Evolutionary conservation across 2,113 vertebrate species (phyloP).

Genomic region (Engraulis encrasicolus): DNA sequence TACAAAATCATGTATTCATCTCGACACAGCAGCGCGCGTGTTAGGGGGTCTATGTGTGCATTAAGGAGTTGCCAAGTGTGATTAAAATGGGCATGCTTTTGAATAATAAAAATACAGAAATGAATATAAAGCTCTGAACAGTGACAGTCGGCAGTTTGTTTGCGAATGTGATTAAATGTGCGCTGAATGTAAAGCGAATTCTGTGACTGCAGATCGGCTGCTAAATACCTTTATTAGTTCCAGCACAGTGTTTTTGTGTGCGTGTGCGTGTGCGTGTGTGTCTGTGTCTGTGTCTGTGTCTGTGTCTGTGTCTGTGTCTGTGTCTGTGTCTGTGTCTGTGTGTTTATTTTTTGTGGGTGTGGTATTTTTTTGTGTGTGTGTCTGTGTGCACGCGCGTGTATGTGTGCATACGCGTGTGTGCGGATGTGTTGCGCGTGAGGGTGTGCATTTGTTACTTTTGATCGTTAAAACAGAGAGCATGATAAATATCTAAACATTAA

Average conservation of each 20-base stretch:
- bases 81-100: not conserved
- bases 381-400: too few species aligned
- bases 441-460: conserved; percentile 38
- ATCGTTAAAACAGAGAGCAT: conserved; percentile 52
- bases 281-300: not conserved
- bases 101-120: not conserved
- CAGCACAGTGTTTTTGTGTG: not conserved
- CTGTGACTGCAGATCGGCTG: not conserved
- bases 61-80: not conserved
- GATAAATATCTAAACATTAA: conserved; percentile 59
- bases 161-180: not conserved
- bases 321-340: too few species aligned
- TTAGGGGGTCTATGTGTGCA: not conserved
- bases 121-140: not conserved
- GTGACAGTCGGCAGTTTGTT: not conserved
- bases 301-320: not conserved
- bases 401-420: not conserved
- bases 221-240: not conserved
- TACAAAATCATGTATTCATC: not conserved
- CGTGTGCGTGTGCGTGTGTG: not conserved
- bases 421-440: conserved; percentile 46
- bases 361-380: too few species aligned
- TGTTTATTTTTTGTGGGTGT: too few species aligned
- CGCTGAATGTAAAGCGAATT: not conserved
- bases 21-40: not conserved